Base-by-base conservation (phyloP, 2,888 invertebrate species). In the Carabus problematicus region DNA sequence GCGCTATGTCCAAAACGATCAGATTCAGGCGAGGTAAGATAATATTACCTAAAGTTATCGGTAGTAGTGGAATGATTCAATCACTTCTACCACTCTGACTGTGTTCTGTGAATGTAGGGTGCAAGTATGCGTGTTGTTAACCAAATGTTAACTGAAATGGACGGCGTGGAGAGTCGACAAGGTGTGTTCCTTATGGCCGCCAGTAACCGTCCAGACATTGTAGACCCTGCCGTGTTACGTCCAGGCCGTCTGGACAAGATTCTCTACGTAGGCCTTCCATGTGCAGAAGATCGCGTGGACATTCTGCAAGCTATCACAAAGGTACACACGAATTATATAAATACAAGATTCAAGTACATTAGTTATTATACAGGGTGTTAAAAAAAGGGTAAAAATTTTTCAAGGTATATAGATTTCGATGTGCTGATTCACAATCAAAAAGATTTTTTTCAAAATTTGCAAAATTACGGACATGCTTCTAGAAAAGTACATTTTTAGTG, bases 131-230 rank as follows among this genome's bases (percentile, higher is more conserved):
- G 98, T 40, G 94, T 99, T 11, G 98, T 99, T 0, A 99, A 98
- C 81, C 98, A 98, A 82, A 84, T 99, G 81, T 83, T 99, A 59
- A 98, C 98, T 0, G 98, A 99, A 86, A 97, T 99, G 98, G 98
- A 99, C 79, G 98, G 98, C 2, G 88, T 98, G 47, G 95, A 96
- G 79, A 89, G 90, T 39, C 88, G 98, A 58, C 90, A 92, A 78
- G 94, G 95, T 1, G 98, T 99, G 3, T 99, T 94, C 80, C 87
- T 99, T 16, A 88, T 99, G 83, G 98, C 96, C 0, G 98, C 98
- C 0, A 97, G 95, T 29, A 99, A 99, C 84, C 86, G 98, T 74
- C 97, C 97, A 0, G 97, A 99, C 77, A 97, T 97, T 18, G 91
- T 99, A 67, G 98, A 99, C 82, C 94, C 97, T 2, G 98, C 98